phyloP scores from a whole-genome alignment of 2,113 vertebrate species.

The Lagenorhynchus albirostris region DNA sequence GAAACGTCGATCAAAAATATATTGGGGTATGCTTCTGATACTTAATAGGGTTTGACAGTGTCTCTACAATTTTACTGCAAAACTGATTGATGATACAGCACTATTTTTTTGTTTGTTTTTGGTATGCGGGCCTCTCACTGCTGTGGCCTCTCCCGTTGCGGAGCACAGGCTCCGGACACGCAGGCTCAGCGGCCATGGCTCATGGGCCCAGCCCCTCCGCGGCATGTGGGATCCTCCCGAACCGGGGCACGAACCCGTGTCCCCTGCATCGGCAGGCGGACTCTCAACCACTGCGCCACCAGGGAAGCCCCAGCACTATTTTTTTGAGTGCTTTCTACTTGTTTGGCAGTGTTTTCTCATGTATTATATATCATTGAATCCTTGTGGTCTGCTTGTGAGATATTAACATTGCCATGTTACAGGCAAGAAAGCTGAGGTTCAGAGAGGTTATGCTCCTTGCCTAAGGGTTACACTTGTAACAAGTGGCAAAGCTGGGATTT shows the following conservation, averaged over 20 bases:
- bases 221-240: too few species aligned
- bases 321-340: constrained; percentile 5
- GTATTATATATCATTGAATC: background rate
- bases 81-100: background rate
- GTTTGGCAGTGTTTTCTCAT: background rate
- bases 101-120: background rate
- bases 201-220: too few species aligned
- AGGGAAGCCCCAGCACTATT: background rate
- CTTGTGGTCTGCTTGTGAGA: background rate
- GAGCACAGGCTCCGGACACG: too few species aligned
- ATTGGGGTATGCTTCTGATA: background rate
- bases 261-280: too few species aligned
- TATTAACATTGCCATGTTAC: background rate
- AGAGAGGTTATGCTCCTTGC: background rate
- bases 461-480: background rate
- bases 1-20: background rate
- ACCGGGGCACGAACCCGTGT: too few species aligned
- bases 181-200: too few species aligned
- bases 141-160: too few species aligned
- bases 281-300: too few species aligned
- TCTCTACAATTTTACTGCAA: background rate
- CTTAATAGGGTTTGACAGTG: background rate
- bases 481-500: background rate
- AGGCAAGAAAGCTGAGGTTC: background rate
- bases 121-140: too few species aligned